A percentile compares a stretch with the other conserved stretches of the same genome.
Evolutionary conservation across 2,888 invertebrate species (phyloP).

Genomic region (Patella caerulea): DNA sequence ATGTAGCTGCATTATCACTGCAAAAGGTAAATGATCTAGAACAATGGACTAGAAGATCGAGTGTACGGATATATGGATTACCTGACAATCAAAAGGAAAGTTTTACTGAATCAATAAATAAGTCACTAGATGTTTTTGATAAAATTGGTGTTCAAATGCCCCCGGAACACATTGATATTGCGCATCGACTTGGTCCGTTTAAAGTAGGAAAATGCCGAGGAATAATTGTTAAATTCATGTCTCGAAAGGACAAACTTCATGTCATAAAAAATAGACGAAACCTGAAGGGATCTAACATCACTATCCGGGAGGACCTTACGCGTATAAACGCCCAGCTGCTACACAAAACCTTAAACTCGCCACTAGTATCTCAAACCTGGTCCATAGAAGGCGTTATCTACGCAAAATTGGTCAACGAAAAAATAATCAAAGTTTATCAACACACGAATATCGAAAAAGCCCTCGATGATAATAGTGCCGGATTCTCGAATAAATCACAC

Average conservation of each 20-base stretch:
- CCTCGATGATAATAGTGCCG: not conserved
- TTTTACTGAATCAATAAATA: not conserved
- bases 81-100: not conserved
- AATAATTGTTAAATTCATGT: not conserved
- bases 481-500: too few species aligned
- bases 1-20: not conserved
- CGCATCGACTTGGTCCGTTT: not conserved
- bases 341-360: not conserved
- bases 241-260: not conserved
- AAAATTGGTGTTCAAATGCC: not conserved
- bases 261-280: not conserved
- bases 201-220: not conserved
- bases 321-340: not conserved
- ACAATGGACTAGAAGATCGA: not conserved
- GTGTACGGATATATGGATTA: not conserved
- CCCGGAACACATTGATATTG: not conserved
- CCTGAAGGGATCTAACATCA: not conserved
- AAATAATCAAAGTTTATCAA: not conserved
- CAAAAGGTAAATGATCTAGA: not conserved
- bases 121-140: not conserved
- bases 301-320: not conserved
- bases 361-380: slow-evolving; percentile 5
- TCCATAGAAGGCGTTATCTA: not conserved
- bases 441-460: not conserved
- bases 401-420: not conserved